Evolutionary conservation across 92 coral and sea anemone genomes (phyloP), one percentile per base, ranked within the genome.

Genomic region (Heliopora coerulea): DNA sequence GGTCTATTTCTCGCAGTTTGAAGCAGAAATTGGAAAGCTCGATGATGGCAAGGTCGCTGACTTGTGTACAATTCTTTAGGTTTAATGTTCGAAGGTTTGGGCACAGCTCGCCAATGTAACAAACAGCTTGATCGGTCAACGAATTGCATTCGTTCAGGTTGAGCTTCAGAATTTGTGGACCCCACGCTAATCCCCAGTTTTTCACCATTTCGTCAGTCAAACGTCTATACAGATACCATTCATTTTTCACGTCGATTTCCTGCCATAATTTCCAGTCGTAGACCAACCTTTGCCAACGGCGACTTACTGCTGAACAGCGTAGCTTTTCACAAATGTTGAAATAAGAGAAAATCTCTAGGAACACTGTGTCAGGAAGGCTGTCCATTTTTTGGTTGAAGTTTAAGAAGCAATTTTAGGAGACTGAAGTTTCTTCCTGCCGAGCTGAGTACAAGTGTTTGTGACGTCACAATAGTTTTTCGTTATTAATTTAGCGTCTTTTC

Each of bases 201-300:
- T 60, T 78, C 0, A 91, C 81, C 52, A 72, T 82, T 8, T 73
- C 68, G 30, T 79, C 80, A 37, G 80, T 80, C 0, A 84, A 48
- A 28, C 40, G 54, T 42, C 72, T 77, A 5, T 88, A 72, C 2
- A 91, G 31, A 11, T 50, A 30, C 20, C 75, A 48, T 27, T 83
- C 87, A 31, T 85, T 87, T 46, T 76, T 82, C n/a, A 89, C 56
- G 58, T 85, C 80, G 65, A 91, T 87, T 1, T 62, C 65, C 34
- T 79, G 82, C 97, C 97, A 91, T 34, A 91, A 68, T 73, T 91
- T 89, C 59, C 88, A 91, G 35, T 91, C 97, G 52, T 68, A 60
- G 17, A 87, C 78, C 52, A 91, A 86, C n/a, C 77, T 65, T n/a
- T 62, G 44, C 97, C 97, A 91, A 60, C 72, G 84, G 72, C 86